A percentile compares a stretch with the other conserved stretches of the same genome.
These are phyloP conservation scores for Patiria pectinifera DNA, from an alignment of 53 echinoderm and acorn worm genomes.

Conservation along the genomic window DNA sequence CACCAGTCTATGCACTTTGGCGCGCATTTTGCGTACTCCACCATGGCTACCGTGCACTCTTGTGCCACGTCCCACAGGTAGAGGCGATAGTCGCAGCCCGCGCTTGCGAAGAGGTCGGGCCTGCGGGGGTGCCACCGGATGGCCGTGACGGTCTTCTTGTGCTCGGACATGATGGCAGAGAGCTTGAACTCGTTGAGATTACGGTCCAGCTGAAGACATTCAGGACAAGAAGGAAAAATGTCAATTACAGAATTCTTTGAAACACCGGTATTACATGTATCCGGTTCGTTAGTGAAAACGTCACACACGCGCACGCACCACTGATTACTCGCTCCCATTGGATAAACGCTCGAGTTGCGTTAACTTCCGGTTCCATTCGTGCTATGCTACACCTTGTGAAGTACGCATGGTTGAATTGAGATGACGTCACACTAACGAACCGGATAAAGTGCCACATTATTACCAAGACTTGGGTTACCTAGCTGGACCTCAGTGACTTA, in stretches of 20 bases:
- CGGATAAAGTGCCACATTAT: no score
- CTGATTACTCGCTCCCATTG: no score
- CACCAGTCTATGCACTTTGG: slow-evolving; percentile 87
- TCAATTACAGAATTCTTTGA: not conserved
- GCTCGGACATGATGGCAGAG: slow-evolving; percentile 95
- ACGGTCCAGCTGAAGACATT: slow-evolving; percentile 93
- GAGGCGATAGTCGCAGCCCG: slow-evolving; percentile 80
- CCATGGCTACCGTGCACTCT: slow-evolving; percentile 70
- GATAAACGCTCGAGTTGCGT: no score
- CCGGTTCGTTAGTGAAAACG: no score
- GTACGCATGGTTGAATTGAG: no score
- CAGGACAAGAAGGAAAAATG: not conserved
- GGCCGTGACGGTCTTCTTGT: slow-evolving; percentile 93
- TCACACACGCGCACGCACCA: no score
- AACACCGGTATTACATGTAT: not conserved
- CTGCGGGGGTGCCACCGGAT: slow-evolving; percentile 90
- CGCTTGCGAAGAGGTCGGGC: slow-evolving; percentile 88
- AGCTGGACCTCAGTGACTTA: no score
- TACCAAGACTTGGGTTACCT: no score
- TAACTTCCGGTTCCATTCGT: no score
- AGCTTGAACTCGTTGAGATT: slow-evolving; percentile 91
- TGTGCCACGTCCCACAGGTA: slow-evolving; percentile 88
- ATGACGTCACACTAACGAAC: no score
- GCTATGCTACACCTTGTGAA: no score
- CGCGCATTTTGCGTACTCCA: slow-evolving; percentile 70